Evolutionary conservation across 2,797 vertebrate genomes (phyloP).

Genomic region (Dendrocincla tyrannina): DNA sequence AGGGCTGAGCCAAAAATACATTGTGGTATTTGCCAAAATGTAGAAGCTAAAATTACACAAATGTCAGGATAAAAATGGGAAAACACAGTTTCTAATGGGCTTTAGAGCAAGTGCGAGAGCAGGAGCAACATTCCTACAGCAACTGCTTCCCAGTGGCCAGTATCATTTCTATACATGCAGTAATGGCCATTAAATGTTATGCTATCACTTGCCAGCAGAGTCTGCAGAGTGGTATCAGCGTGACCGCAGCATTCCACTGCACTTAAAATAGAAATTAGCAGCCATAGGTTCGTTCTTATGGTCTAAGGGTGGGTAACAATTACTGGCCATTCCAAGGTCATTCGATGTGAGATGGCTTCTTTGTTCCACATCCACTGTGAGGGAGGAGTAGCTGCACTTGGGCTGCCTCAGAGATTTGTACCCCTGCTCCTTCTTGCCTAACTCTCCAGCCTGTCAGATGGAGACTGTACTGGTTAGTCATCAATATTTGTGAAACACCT

Average conservation of each 20-base stretch:
- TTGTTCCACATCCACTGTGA: not conserved
- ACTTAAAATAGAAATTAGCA: slow-evolving; percentile 36
- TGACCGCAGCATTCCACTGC: not conserved
- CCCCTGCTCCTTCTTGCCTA: rapidly evolving
- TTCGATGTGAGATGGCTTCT: not conserved
- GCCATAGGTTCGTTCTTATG: not conserved
- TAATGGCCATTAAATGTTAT: not conserved
- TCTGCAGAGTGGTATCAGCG: not conserved
- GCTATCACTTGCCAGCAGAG: not conserved
- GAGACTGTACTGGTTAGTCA: not conserved
- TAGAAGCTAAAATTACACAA: slow-evolving; percentile 52
- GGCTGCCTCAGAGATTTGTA: not conserved
- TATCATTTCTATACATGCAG: not conserved
- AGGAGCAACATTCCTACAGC: slow-evolving; percentile 17
- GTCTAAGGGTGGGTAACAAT: not conserved
- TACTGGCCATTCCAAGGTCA: not conserved
- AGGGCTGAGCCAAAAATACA: slow-evolving; percentile 57
- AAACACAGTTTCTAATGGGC: not conserved
- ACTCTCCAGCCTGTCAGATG: not conserved
- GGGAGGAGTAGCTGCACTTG: not conserved
- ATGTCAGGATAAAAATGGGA: slow-evolving; percentile 5
- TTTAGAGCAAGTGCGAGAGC: not conserved
- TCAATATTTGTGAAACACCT: not conserved
- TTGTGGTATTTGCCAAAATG: not conserved
- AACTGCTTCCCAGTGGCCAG: slow-evolving; percentile 4